Conservation (phyloP, 1,140 invertebrate genomes). For the Aphidius gifuensis region DNA sequence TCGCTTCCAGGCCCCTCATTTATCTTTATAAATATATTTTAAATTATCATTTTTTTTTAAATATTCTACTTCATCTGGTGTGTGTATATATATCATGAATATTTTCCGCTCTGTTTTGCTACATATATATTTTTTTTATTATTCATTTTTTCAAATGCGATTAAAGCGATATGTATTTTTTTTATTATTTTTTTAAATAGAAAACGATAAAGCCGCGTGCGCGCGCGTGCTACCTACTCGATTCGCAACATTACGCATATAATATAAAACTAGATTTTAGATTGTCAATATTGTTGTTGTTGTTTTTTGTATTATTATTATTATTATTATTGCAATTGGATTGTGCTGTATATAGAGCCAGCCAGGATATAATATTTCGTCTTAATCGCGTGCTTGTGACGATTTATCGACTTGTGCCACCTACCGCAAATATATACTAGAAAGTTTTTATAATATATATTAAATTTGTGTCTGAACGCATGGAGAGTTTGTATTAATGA, state of each 20-base stretch:
- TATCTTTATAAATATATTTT: no score
- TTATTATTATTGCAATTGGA: no score
- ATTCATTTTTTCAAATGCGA: neutral
- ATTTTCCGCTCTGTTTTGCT: neutral
- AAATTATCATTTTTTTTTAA: no score
- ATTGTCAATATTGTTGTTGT: no score
- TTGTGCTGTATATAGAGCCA: no score
- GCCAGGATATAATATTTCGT: constrained; percentile 19
- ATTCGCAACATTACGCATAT: constrained; percentile 3
- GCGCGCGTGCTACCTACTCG: neutral
- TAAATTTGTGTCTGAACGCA: neutral
- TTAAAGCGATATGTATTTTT: neutral
- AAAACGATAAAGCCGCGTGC: neutral
- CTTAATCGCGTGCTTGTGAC: constrained; percentile 18
- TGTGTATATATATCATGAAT: no score
- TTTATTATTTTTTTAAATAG: neutral
- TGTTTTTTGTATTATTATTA: no score
- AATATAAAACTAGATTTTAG: neutral
- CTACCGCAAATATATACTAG: constrained; percentile 12
- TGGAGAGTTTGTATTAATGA: neutral
- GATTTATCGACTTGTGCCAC: constrained; percentile 21
- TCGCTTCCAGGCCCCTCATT: no score
- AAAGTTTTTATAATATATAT: constrained; percentile 6
- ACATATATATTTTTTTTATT: neutral
- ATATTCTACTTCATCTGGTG: no score